Evolutionary conservation across 2,888 invertebrate species (phyloP).

Genomic region (Axea sp.): DNA sequence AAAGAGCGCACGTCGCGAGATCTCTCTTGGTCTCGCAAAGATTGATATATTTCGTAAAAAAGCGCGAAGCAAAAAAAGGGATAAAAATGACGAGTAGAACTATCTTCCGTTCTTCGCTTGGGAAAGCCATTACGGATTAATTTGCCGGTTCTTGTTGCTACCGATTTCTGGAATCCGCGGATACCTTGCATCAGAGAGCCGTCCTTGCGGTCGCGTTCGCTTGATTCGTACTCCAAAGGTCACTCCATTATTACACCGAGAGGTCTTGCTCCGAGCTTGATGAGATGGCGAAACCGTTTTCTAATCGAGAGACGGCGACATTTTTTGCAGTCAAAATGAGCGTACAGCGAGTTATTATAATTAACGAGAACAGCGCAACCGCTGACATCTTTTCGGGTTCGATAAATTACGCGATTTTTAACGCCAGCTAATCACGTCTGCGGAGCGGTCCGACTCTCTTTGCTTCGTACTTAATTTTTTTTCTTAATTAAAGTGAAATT

Average conservation of each 20-base stretch:
- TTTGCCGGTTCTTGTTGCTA: conserved; percentile 32
- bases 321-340: conserved; percentile 33
- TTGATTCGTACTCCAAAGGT: conserved; percentile 48
- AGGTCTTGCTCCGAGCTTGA: conserved; percentile 32
- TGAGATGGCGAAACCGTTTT: conserved; percentile 42
- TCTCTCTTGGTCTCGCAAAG: conserved; percentile 16
- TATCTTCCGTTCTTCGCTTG: conserved; percentile 8
- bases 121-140: conserved; percentile 35
- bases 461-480: too few relatives aligned
- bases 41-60: conserved; percentile 49
- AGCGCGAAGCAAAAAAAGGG: conserved; percentile 3
- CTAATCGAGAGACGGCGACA: conserved; percentile 33
- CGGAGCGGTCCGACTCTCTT: too few relatives aligned
- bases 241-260: conserved; percentile 46
- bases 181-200: conserved; percentile 30
- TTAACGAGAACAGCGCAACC: conserved; percentile 20
- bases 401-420: conserved; percentile 19
- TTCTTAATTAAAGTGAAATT: too few relatives aligned
- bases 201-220: conserved; percentile 55
- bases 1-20: conserved; percentile 36
- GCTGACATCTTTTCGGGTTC: conserved; percentile 16
- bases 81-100: conserved; percentile 11
- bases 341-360: conserved; percentile 21
- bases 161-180: conserved; percentile 47
- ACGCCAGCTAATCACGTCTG: background rate